Evolutionary conservation across 2,113 vertebrate species (phyloP), one percentile per base, ranked within the genome.

Genomic region (Micronycteris hirsuta): DNA sequence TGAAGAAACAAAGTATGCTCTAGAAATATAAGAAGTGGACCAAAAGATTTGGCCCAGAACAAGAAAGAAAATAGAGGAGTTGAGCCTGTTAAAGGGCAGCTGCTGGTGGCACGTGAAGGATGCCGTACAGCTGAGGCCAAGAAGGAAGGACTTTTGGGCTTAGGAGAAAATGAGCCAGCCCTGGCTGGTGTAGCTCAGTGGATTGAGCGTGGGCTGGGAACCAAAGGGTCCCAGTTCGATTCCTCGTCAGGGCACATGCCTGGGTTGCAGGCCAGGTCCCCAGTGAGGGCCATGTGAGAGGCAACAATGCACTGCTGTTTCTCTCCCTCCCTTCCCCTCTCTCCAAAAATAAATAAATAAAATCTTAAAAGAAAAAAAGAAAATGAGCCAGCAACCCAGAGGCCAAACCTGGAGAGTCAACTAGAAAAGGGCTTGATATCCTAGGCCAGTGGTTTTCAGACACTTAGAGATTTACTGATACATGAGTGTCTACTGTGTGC

Each of bases 41-140:
- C 36, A 73, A 26, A 74, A 85, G n/a, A 67, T 43, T 63, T n/a
- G 54, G n/a, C 19, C 36, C 33, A 28, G 13, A 68, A 71, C 16
- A 26, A 31, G 67, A 19, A 76, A 65, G 52, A n/a, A 56, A 74
- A 33, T 5, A 70, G 56, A 71, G 31, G 31, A 93, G 38, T 24
- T 7, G n/a, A 74, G 36, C 45, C 43, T 68, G 36, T 63, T 26
- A n/a, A 54, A 73, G 19, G 14, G 43, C 3, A 67, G 36, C 13
- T 41, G 36, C 65, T 52, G 20, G 15, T 1, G 12, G 28, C 19
- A 4, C 0, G 3, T 31, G 4, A 2, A 3, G 67, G 2, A 19
- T 31, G 26, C n/a, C 47, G 22, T 13, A 5, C 5, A 4, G 6
- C n/a, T 84, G 38, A 52, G 41, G 4, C 2, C 13, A 83, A 16